These are phyloP conservation scores for Drosophila affinis DNA, from an alignment of 2,888 invertebrate species.

Conservation along the genomic window DNA sequence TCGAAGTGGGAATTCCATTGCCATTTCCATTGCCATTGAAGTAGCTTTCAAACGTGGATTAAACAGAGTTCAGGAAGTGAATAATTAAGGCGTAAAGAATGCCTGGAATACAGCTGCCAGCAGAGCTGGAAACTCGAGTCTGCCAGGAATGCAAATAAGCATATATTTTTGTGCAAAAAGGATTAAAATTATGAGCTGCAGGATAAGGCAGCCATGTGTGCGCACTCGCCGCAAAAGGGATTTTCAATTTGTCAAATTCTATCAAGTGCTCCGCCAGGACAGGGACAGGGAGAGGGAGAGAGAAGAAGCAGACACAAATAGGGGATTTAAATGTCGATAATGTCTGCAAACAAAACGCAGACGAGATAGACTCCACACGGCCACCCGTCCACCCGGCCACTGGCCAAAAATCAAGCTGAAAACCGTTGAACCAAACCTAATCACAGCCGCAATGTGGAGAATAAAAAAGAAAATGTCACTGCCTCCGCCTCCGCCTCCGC, in stretches of 20 bases:
- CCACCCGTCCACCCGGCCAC: conserved; percentile 5
- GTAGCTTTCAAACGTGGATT: conserved; percentile 22
- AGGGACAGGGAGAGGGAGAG: conserved; percentile 20
- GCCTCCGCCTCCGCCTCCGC: neutral
- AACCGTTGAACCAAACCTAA: conserved; percentile 68
- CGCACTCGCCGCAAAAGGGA: conserved; percentile 71
- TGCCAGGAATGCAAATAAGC: conserved; percentile 63
- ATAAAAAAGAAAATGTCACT: conserved; percentile 24
- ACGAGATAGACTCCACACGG: conserved; percentile 59
- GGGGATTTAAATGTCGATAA: conserved; percentile 80
- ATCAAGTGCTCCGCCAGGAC: conserved; percentile 68
- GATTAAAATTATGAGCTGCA: conserved; percentile 76
- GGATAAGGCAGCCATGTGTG: conserved; percentile 69
- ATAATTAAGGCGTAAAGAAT: conserved; percentile 40
- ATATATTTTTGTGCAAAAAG: conserved; percentile 61
- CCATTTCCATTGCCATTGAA: conserved; percentile 17
- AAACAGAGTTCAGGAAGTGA: conserved; percentile 30
- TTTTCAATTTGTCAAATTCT: conserved; percentile 77
- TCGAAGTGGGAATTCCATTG: conserved; percentile 28
- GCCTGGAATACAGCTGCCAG: neutral
- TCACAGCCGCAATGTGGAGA: conserved; percentile 48
- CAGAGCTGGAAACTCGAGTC: neutral
- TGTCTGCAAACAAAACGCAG: conserved; percentile 69
- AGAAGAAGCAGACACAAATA: conserved; percentile 46
- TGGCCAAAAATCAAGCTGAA: conserved; percentile 48